Percentiles rank a stretch among this genome's conserved stretches.
Conservation (phyloP, 2,797 vertebrate genomes). For the Podarcis lilfordi region DNA sequence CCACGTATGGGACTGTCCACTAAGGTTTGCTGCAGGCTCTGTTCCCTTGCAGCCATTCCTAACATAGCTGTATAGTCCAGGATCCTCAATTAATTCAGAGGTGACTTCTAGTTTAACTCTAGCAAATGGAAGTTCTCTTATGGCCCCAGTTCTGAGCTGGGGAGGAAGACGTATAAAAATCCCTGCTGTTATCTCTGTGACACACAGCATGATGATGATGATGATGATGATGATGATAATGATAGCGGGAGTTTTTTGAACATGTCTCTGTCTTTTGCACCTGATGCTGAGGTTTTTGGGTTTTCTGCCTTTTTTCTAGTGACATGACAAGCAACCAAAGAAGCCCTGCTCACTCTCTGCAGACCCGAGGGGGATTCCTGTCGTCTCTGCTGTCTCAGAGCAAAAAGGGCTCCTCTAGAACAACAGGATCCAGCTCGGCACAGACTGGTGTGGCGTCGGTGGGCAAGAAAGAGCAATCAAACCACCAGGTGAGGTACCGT, state of each 20-base stretch:
- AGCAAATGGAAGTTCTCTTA: neutral
- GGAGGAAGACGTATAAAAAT: neutral
- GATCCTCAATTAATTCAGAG: neutral
- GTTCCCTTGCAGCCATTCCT: neutral
- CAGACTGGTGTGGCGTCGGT: conserved; percentile 73
- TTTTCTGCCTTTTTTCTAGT: conserved; percentile 68
- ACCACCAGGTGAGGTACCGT: conserved; percentile 81
- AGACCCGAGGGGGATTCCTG: conserved; percentile 89
- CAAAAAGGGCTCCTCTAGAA: conserved; percentile 82
- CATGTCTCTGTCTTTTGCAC: neutral
- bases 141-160: neutral
- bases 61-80: neutral
- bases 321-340: conserved; percentile 92
- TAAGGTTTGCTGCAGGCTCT: neutral
- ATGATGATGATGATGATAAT: neutral
- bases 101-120: neutral
- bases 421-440: conserved; percentile 77
- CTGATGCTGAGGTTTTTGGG: neutral
- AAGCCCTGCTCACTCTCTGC: conserved; percentile 76
- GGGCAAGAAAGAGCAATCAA: conserved; percentile 83
- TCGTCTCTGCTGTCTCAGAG: conserved; percentile 91
- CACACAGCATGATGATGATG: neutral
- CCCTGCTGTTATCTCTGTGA: too few species aligned
- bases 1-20: neutral
- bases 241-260: neutral